Evolutionary conservation across 1,140 invertebrate genomes (phyloP).

Genomic region (Micrasema minimum): DNA sequence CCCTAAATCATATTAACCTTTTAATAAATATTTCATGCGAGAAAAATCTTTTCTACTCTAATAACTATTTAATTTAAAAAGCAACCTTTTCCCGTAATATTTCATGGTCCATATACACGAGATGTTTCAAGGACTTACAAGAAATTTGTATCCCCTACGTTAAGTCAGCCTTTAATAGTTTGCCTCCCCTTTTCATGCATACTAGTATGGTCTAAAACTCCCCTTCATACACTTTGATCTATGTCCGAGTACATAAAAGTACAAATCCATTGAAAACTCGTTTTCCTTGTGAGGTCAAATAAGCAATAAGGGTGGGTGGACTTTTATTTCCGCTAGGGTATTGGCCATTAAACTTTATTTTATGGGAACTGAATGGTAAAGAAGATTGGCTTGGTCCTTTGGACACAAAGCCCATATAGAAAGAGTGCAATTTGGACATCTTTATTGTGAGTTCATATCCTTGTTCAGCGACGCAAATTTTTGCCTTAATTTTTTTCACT

Average conservation of each 20-base stretch:
- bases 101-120: no score
- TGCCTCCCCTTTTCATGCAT: not conserved
- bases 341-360: slow-evolving; percentile 50
- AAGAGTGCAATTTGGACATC: slow-evolving; percentile 14
- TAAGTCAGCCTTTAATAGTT: no score
- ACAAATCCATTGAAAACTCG: slow-evolving; percentile 46
- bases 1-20: no score
- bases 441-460: slow-evolving; percentile 31
- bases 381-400: not conserved
- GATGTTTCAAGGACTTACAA: no score
- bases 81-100: no score
- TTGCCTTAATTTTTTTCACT: no score
- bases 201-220: not conserved
- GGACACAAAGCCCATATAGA: slow-evolving; percentile 4
- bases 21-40: no score
- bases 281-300: slow-evolving; percentile 43
- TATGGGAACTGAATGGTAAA: slow-evolving; percentile 47
- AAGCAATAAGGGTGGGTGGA: slow-evolving; percentile 27
- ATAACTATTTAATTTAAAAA: no score
- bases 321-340: slow-evolving; percentile 40
- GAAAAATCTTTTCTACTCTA: no score
- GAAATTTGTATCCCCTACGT: no score
- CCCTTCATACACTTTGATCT: slow-evolving; percentile 12
- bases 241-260: slow-evolving; percentile 29
- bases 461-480: no score